Conservation (phyloP, 2,797 vertebrate species). For the Centroberyx gerrardi region DNA sequence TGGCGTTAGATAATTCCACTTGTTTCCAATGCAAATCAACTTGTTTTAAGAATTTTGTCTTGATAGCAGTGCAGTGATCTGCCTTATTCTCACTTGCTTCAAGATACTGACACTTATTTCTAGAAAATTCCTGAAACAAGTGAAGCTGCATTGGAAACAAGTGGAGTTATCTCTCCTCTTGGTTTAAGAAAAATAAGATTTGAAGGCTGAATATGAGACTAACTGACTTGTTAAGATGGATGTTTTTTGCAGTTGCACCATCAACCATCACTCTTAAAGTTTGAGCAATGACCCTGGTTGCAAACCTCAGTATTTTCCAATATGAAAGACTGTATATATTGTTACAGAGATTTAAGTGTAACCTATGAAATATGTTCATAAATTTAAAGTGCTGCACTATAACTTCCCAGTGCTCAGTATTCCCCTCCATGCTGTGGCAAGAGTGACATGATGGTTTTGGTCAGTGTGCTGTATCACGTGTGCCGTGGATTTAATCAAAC, state of each 20-base stretch:
- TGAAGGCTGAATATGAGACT: no score
- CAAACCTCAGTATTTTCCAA: background rate
- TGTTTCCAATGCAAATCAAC: no score
- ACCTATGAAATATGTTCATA: background rate
- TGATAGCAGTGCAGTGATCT: no score
- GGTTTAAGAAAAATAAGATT: no score
- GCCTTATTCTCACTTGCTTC: no score
- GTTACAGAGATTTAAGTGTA: constrained; percentile 15
- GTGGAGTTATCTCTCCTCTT: no score
- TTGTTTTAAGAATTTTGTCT: no score
- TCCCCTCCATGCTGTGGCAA: constrained; percentile 14
- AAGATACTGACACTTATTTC: no score
- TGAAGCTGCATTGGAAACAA: no score
- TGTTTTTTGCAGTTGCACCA: background rate
- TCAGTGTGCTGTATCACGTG: constrained; percentile 33
- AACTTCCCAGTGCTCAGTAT: constrained; percentile 9
- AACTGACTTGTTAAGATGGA: no score
- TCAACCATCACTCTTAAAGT: background rate
- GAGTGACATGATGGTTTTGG: constrained; percentile 15
- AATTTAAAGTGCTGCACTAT: constrained; percentile 4
- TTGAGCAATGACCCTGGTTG: background rate
- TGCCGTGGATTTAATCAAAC: constrained; percentile 23
- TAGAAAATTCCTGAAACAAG: no score
- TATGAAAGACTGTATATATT: constrained; percentile 30
- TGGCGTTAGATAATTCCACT: no score